A percentile compares a stretch with the other conserved stretches of the same genome.
phyloP scores from a whole-genome alignment of 2,113 vertebrate species.

The Periophthalmus modestus region DNA sequence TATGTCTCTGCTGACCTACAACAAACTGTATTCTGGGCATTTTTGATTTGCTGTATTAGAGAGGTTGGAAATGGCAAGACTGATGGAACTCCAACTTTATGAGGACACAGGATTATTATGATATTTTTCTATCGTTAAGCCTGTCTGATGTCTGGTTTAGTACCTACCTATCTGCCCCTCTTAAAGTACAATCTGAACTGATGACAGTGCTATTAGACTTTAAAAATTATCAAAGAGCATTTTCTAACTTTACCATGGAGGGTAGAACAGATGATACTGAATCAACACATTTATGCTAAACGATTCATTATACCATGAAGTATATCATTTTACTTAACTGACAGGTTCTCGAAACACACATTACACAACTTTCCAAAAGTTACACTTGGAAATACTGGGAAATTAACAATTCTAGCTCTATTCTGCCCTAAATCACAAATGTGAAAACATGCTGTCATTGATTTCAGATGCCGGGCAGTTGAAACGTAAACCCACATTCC shows the following conservation, averaged over 20 bases:
- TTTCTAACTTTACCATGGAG: no score
- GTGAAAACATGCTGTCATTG: constrained; percentile 42
- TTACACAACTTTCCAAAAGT: constrained; percentile 19
- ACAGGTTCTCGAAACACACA: background rate
- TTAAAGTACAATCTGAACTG: no score
- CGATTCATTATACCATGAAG: background rate
- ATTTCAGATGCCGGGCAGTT: constrained; percentile 46
- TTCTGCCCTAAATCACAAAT: constrained; percentile 34
- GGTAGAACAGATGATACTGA: no score
- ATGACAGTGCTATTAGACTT: no score
- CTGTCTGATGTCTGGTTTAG: no score
- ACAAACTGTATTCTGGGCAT: background rate
- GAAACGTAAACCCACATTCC: constrained; percentile 55
- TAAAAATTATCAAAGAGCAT: no score
- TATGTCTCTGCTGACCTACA: background rate
- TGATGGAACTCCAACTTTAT: no score
- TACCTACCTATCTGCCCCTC: no score
- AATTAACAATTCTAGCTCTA: constrained; percentile 12
- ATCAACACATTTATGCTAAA: background rate
- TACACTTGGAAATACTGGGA: constrained; percentile 19
- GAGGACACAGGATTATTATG: no score
- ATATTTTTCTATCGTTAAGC: no score
- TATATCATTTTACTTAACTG: background rate
- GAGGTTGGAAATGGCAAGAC: no score
- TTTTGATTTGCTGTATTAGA: no score